These are phyloP conservation scores for Drosophila anomelani DNA, from an alignment of 2,888 invertebrate species.

Conservation along the genomic window DNA sequence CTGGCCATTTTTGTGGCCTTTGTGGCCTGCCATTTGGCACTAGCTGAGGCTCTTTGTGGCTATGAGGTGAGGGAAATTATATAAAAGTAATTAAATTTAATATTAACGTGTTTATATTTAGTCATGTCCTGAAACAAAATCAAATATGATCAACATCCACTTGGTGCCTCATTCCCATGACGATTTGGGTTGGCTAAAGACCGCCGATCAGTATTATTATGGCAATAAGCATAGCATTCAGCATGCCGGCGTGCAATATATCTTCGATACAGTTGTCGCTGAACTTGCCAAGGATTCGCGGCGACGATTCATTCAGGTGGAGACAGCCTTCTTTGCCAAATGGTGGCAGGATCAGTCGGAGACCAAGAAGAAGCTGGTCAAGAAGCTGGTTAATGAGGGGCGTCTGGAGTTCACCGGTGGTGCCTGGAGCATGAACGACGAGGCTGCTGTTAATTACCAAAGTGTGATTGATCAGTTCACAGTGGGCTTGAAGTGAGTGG, in stretches of 20 bases:
- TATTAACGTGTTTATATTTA: constrained; percentile 65
- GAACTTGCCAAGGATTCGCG: constrained; percentile 90
- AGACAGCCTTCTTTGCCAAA: constrained; percentile 93
- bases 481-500: constrained; percentile 87
- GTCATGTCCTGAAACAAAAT: constrained; percentile 88
- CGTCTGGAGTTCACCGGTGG: constrained; percentile 92
- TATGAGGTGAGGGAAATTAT: constrained; percentile 4
- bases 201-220: constrained; percentile 96
- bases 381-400: constrained; percentile 89
- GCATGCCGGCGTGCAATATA: constrained; percentile 94
- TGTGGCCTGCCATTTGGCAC: constrained; percentile 14
- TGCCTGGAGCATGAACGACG: constrained; percentile 94
- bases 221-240: constrained; percentile 90
- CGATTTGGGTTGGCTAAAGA: constrained; percentile 97
- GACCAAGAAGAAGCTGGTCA: constrained; percentile 87
- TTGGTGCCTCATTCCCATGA: constrained; percentile 95
- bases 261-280: constrained; percentile 93
- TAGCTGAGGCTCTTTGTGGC: constrained; percentile 52
- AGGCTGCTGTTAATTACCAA: constrained; percentile 89
- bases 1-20: constrained; percentile 12
- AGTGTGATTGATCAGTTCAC: constrained; percentile 90
- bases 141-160: constrained; percentile 91
- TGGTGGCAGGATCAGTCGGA: constrained; percentile 92
- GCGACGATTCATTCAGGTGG: constrained; percentile 95
- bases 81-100: neutral